Conservation (phyloP, 1,140 invertebrate species). For the Chironomus tepperi region DNA sequence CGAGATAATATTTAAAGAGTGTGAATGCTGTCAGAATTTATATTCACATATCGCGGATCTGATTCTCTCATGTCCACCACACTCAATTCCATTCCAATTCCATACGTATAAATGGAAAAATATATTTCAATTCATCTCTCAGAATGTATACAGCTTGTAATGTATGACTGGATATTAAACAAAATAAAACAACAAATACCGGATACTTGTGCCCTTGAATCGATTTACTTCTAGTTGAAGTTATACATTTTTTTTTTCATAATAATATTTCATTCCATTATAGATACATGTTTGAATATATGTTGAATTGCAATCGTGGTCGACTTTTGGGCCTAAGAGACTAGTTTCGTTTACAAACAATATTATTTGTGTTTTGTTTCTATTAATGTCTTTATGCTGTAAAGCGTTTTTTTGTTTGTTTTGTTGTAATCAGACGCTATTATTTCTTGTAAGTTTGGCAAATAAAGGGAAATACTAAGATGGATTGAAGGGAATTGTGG, state of each 20-base stretch:
- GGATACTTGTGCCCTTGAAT: conserved; percentile 20
- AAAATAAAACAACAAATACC: conserved; percentile 3
- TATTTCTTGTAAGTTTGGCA: no score
- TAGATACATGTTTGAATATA: not conserved
- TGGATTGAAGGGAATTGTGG: no score
- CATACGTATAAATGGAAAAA: not conserved
- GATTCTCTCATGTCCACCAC: not conserved
- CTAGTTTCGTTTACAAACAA: not conserved
- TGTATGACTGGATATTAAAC: conserved; percentile 12
- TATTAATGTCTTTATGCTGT: not conserved
- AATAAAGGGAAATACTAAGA: no score
- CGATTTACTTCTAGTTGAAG: conserved; percentile 12
- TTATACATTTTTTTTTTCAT: not conserved
- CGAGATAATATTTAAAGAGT: no score
- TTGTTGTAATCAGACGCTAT: no score
- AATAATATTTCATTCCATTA: conserved; percentile 16
- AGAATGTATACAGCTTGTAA: not conserved
- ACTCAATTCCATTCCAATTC: not conserved
- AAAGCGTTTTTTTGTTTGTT: no score
- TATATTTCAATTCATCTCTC: not conserved
- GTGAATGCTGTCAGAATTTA: not conserved
- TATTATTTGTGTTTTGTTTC: not conserved
- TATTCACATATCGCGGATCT: not conserved
- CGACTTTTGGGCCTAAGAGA: not conserved
- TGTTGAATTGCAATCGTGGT: not conserved